phyloP scores from a whole-genome alignment of 1,140 invertebrate species.

The Mamestra configurata region DNA sequence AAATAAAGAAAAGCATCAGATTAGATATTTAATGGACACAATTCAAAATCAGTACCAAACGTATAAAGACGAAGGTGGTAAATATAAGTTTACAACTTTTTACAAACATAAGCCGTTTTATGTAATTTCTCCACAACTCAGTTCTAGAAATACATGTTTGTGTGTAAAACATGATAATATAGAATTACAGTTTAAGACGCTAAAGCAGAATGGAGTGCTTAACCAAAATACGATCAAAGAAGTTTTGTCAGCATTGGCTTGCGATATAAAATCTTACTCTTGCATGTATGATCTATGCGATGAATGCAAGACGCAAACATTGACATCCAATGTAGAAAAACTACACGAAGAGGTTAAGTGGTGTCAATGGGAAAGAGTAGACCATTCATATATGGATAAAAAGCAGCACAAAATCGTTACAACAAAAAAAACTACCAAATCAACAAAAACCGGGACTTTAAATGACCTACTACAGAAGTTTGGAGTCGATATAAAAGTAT shows the following conservation, averaged over 20 bases:
- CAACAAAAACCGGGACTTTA: slow-evolving; percentile 31
- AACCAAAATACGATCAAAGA: background rate
- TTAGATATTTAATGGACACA: slow-evolving; percentile 47
- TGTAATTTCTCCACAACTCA: slow-evolving; percentile 15
- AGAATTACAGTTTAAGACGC: slow-evolving; percentile 10
- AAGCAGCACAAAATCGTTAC: slow-evolving; percentile 22
- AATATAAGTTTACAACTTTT: slow-evolving; percentile 49
- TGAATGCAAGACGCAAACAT: background rate
- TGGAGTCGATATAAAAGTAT: slow-evolving; percentile 34
- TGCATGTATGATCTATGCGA: slow-evolving; percentile 37
- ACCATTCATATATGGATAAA: slow-evolving; percentile 25
- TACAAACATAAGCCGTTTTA: slow-evolving; percentile 54
- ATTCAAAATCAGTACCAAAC: slow-evolving; percentile 48
- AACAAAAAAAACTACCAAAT: slow-evolving; percentile 37
- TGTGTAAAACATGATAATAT: slow-evolving; percentile 55
- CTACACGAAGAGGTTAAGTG: slow-evolving; percentile 22
- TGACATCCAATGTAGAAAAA: slow-evolving; percentile 19
- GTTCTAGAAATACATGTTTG: slow-evolving; percentile 47
- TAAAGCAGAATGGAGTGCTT: background rate
- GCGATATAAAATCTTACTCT: slow-evolving; percentile 30
- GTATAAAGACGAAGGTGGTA: slow-evolving; percentile 55
- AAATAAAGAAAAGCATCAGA: slow-evolving; percentile 51
- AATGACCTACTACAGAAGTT: slow-evolving; percentile 27
- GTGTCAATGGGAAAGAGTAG: slow-evolving; percentile 36
- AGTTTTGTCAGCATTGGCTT: background rate